Conservation (phyloP, 2,113 vertebrate genomes). For the Cheilinus undulatus region DNA sequence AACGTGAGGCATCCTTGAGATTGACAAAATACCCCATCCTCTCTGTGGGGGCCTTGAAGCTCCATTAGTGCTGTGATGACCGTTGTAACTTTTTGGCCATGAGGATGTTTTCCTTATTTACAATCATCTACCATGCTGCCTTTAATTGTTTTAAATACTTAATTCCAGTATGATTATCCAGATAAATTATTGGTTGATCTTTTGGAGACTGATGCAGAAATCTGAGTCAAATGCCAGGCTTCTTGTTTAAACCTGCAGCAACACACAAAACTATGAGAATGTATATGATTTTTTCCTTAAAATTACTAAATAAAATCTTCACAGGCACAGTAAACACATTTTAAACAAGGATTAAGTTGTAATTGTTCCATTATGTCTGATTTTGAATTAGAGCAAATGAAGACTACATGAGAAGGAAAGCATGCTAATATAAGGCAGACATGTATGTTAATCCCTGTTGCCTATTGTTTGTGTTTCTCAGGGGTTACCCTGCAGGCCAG, state of each 20-base stretch:
- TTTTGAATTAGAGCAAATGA: not conserved
- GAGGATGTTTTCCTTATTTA: slow-evolving; percentile 24
- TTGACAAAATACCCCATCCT: slow-evolving; percentile 14
- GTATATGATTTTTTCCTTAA: not conserved
- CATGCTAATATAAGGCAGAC: not conserved
- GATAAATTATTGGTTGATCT: slow-evolving; percentile 21
- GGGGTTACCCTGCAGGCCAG: slow-evolving; percentile 85
- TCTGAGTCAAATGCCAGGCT: slow-evolving; percentile 27
- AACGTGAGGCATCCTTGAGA: slow-evolving; percentile 29
- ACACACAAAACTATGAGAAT: slow-evolving; percentile 6
- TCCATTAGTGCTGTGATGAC: slow-evolving; percentile 38
- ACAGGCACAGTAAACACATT: not conserved
- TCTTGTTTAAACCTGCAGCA: slow-evolving; percentile 47
- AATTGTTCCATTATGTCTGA: no score
- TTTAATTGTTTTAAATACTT: slow-evolving; percentile 8
- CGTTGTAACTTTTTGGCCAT: slow-evolving; percentile 21
- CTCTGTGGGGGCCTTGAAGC: slow-evolving; percentile 24
- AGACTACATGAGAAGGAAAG: not conserved
- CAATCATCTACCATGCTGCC: not conserved
- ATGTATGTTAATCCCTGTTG: not conserved
- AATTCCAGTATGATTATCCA: not conserved
- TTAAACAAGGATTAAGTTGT: not conserved
- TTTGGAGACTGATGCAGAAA: slow-evolving; percentile 9
- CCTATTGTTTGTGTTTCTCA: slow-evolving; percentile 52
- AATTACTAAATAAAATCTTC: not conserved